These are phyloP conservation scores for Sebastes cheni DNA, from an alignment of 2,797 vertebrate genomes.

Conservation along the genomic window DNA sequence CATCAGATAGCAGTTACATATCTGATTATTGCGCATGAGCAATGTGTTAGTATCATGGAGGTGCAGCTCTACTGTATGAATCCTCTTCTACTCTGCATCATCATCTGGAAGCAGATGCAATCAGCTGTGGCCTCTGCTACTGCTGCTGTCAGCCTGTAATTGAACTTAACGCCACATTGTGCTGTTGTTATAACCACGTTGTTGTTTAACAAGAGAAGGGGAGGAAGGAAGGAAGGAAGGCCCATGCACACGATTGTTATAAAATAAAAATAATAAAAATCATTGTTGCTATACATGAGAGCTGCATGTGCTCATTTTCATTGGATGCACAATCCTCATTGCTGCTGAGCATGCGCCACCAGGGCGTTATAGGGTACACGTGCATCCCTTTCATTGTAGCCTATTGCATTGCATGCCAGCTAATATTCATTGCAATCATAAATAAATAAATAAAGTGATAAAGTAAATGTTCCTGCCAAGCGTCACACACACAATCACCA, in stretches of 20 bases:
- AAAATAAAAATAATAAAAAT: not conserved
- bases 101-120: constrained; percentile 63
- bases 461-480: not conserved
- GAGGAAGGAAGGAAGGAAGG: not conserved
- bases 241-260: not conserved
- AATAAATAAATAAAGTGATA: not conserved
- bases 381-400: constrained; percentile 2
- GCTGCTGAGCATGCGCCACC: constrained; percentile 49
- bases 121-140: constrained; percentile 39
- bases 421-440: not conserved
- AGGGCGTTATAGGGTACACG: not conserved
- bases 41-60: constrained; percentile 66
- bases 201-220: not conserved
- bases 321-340: constrained; percentile 26
- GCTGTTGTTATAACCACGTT: not conserved
- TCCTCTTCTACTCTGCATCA: constrained; percentile 37
- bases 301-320: constrained; percentile 14
- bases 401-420: not conserved
- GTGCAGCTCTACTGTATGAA: constrained; percentile 47
- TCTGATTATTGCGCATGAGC: constrained; percentile 74
- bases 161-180: constrained; percentile 26
- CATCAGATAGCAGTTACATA: constrained; percentile 71
- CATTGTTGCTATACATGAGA: not conserved
- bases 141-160: constrained; percentile 39
- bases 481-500: not conserved